These are phyloP conservation scores for Chamaetylas fuelleborni DNA, from an alignment of 2,113 vertebrate genomes.

Conservation along the genomic window DNA sequence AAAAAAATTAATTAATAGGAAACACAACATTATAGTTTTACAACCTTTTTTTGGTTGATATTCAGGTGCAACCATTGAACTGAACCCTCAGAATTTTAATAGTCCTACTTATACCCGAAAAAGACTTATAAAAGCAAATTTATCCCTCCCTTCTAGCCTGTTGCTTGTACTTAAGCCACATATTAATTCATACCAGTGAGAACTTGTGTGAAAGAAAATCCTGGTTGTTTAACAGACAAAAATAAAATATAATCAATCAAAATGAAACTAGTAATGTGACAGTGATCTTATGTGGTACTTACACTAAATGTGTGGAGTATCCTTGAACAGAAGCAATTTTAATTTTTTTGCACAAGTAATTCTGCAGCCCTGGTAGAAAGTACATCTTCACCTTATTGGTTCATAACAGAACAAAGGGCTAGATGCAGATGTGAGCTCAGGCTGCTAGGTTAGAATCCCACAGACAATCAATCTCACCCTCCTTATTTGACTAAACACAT, in stretches of 20 bases:
- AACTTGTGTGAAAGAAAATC: neutral
- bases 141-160: neutral
- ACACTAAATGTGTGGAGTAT: neutral
- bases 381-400: neutral
- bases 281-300: neutral
- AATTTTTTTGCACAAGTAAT: neutral
- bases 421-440: neutral
- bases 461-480: neutral
- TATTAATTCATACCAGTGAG: neutral
- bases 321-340: neutral
- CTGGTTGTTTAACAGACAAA: neutral
- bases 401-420: neutral
- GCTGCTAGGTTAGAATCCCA: neutral
- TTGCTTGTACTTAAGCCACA: neutral
- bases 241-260: neutral
- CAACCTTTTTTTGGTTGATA: neutral
- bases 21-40: neutral
- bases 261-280: neutral
- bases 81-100: neutral
- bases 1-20: neutral
- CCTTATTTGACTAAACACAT: neutral
- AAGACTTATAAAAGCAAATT: neutral
- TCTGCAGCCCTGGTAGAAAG: rapidly evolving
- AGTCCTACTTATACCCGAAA: neutral
- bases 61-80: neutral